Base-by-base conservation (phyloP, 2,113 vertebrate species). In the Pseudopodoces humilis region DNA sequence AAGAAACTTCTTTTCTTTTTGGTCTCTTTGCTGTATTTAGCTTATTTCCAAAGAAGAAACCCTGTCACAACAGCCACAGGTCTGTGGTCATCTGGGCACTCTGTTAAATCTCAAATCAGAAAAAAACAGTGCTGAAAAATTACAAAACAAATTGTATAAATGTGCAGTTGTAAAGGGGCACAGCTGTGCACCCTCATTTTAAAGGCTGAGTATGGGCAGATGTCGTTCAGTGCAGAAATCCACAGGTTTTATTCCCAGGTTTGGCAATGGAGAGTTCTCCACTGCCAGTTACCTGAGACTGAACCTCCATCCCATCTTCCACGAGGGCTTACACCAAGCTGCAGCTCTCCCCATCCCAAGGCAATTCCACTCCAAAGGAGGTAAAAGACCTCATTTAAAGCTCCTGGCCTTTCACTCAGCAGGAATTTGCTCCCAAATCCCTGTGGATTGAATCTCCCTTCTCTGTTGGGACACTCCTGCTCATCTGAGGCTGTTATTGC, bases 221-320 rank as follows among this genome's bases (percentile, higher is more conserved):
- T 24, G 33, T 7, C 3, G 6, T 16, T 62, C 43, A 49, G 4
- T 0, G 12, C 59, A 91, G 27, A 83, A 71, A 65, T 6, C 10
- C 46, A 28, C 22, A 35, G 31, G 31, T 21, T 65, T 46, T 18
- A 47, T 24, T 41, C 83, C 62, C 30, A n/a, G 22, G 9, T 23
- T 60, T 39, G 31, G 30, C 30, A 52, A n/a, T n/a, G 47, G 44
- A 37, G 49, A 71, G 4, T 7, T 62, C 80, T 20, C 43, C 2
- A 1, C 0, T 25, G 31, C 31, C 19, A 3, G 7, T 14, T 33
- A 30, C 43, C 58, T 1, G 11, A 67, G 23, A 46, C 18, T 63
- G 33, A 25, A 30, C 25, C 53, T 2, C 7, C 0, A 22, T 6
- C 17, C 43, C 1, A 5, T 5, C 41, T 43, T 68, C 35, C 28